phyloP scores from a whole-genome alignment of 2,113 vertebrate species.

The Cairina moschata region DNA sequence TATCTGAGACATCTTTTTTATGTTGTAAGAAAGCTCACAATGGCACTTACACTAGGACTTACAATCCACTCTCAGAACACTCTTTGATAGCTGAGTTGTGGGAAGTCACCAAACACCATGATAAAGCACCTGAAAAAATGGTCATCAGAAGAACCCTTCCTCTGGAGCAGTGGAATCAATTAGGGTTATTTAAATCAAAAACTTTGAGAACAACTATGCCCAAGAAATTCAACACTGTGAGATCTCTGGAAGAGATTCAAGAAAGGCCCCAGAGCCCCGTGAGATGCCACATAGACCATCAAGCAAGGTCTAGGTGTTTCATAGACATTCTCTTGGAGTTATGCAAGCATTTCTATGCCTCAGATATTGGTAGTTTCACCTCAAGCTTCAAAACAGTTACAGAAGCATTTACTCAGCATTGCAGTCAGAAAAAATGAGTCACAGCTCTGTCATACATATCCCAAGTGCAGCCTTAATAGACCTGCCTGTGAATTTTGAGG shows the following conservation, averaged over 20 bases:
- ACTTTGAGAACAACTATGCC: not conserved
- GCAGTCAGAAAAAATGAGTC: not conserved
- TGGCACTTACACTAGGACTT: no score
- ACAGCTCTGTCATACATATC: not conserved
- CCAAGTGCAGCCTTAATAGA: slow-evolving; percentile 11
- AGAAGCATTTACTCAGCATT: not conserved
- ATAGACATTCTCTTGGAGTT: not conserved
- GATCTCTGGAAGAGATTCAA: not conserved
- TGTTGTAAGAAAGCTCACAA: not conserved
- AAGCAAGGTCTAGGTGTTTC: not conserved
- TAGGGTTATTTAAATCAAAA: not conserved
- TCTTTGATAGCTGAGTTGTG: not conserved
- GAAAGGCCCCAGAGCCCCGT: not conserved
- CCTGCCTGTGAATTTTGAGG: not conserved
- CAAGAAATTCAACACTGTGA: not conserved
- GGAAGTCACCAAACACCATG: not conserved
- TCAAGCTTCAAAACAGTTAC: not conserved
- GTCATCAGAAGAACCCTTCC: not conserved
- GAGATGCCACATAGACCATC: fast-evolving
- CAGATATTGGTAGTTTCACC: not conserved
- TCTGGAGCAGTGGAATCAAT: not conserved
- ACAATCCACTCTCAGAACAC: not conserved
- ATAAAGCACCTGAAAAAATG: not conserved
- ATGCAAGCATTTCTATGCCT: not conserved
- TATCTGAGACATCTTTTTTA: not conserved